Evolutionary conservation across 1,140 invertebrate genomes (phyloP), one percentile per base, ranked within the genome.

Genomic region (Neodiprion pinetum): DNA sequence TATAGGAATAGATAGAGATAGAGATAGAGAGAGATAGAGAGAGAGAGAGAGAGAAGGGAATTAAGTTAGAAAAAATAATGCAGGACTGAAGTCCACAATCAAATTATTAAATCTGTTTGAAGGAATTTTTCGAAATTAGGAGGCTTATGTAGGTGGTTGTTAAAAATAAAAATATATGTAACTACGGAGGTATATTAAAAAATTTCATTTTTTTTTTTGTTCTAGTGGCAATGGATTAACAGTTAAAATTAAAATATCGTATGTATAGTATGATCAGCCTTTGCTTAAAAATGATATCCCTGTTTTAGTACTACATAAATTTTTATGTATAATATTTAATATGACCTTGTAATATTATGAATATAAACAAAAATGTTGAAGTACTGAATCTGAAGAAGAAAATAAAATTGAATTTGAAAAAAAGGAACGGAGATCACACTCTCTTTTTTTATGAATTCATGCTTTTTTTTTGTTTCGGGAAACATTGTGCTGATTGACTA

Each of bases 241-340:
- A 14, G 53, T 40, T 61, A 71, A 8, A 70, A 12, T 40, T 49
- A 9, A 49, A 71, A 71, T 71, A 48, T 40, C 28, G 11, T 61
- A 61, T 12, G 21, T 11, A 23, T 47, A 47, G 28, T 70, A 17
- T 70, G 48, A 48, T 71, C 70, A 71, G 70, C 70, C 70, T 71
- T 71, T 71, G 70, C 23, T 71, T 71, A 17, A 50, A 40, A 71
- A 71, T 48, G 67, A n/a, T 8, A 71, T 71, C 14, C 68, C 28
- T 12, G 5, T 40, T 40, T 14, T 2, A 2, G 23, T 70, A 28
- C 28, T 70, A 70, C 23, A 70, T 21, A 17, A 40, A 17, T 14
- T 65, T 65, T 14, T 65, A 65, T 65, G 61, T 65, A 65, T 65
- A 65, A 14, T 7, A 1, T 65, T 14, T 65, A 65, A 21, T 65